Evolutionary conservation across 1,140 invertebrate species (phyloP), one percentile per base, ranked within the genome.

Genomic region (Paraescarpia echinospica): DNA sequence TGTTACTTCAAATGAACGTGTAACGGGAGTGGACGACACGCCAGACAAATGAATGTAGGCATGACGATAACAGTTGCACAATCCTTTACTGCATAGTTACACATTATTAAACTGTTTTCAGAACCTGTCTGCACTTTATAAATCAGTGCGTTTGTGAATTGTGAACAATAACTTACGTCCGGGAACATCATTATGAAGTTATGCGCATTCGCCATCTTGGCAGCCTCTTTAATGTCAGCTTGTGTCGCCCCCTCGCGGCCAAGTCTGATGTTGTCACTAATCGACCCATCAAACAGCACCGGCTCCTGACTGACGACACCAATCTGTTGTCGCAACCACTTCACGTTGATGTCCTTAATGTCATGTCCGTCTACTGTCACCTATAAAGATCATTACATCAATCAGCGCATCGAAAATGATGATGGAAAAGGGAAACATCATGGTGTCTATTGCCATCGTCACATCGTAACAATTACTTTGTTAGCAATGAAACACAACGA

Each of bases 171-270:
- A 27, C 59, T 77, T 90, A 98, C 97, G 94, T 98, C 96, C 4
- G 98, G 98, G 93, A 98, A 96, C 94, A 97, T 97, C 93, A 96
- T 97, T 94, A 99, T 98, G 95, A 99, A 99, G 93, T 97, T 97
- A 94, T 98, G 98, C 92, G 98, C 98, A 94, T 98, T 98, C 12
- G 98, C 98, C 95, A 95, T 95, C 93, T 96, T 96, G 9, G 96
- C 95, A 4, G 96, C 96, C 35, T 92, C 91, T 59, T 95, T 94
- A 22, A 97, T 95, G 91, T 96, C 95, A 5, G 97, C 97, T 93
- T 95, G 92, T 33, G 95, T 94, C 14, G 95, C 95, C 27, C 88
- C 93, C 31, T 94, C 93, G 5, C 93, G 35, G 12, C 96, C 96
- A 92, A 95, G 95, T 31, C 95, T 93, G 91, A 96, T 96, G 90